Percentiles rank a stretch among this genome's conserved stretches.
These are phyloP conservation scores for Thysanoteuthis rhombus DNA, from an alignment of 2,888 invertebrate species.

Conservation along the genomic window DNA sequence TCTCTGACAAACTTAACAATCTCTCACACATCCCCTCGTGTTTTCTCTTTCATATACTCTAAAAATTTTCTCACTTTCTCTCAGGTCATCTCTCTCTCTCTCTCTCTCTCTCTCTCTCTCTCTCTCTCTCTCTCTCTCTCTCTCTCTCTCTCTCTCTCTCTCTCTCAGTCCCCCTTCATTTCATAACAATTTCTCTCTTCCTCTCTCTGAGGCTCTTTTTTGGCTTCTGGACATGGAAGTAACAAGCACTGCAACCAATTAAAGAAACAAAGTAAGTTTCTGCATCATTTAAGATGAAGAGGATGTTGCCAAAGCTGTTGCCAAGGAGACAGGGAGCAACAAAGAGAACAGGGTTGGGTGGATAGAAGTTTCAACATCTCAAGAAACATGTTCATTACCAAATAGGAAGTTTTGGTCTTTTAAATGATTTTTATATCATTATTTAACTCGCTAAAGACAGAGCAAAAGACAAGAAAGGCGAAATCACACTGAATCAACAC, in stretches of 20 bases:
- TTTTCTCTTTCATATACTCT: background rate
- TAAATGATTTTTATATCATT: background rate
- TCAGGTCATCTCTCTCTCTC: background rate
- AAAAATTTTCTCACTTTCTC: background rate
- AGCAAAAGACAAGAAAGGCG: background rate
- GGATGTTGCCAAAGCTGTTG: background rate
- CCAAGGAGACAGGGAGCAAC: background rate
- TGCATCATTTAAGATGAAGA: background rate
- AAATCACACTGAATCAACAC: background rate
- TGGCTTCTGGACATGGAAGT: background rate
- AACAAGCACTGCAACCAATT: background rate
- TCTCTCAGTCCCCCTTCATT: background rate
- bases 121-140: background rate
- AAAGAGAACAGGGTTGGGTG: background rate
- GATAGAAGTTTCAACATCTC: background rate
- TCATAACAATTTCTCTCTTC: background rate
- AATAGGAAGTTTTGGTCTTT: constrained; percentile 12
- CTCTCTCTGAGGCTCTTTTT: background rate
- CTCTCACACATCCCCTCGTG: background rate
- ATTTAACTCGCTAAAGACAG: background rate
- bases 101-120: background rate
- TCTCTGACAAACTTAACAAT: background rate
- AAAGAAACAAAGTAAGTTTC: background rate
- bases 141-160: background rate
- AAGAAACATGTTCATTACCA: background rate